Evolutionary conservation across 2,113 vertebrate species (phyloP), one percentile per base, ranked within the genome.

Genomic region (Dendropsophus ebraccatus): DNA sequence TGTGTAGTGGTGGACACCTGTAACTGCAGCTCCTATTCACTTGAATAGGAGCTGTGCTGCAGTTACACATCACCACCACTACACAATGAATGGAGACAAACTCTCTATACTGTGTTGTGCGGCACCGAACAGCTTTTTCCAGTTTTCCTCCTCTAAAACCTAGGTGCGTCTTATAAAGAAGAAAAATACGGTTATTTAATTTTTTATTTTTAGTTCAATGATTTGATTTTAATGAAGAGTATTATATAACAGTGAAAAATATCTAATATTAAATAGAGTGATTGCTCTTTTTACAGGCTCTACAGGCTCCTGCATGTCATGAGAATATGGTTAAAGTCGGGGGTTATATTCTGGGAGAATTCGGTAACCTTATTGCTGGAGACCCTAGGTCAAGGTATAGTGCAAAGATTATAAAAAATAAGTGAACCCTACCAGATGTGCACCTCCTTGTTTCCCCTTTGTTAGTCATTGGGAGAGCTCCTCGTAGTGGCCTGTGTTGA

Each of bases 321-420:
- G 97, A 98, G 92, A 98, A 98, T 92, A 98, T 98, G 97, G 97
- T 98, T 88, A 98, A 98, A 82, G 97, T 98, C 0, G 97, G 97
- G 1, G 97, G 97, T 50, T 98, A 98, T 89, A 98, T 98, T 86
- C 90, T 98, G 65, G 97, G 97, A 58, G 97, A 98, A 89, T 98
- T 98, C 88, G 97, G 97, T 65, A 98, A 98, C 88, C 94, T 98
- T 73, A 98, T 98, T 76, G 97, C 97, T 32, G 97, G 97, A 17
- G 97, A 98, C 82, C 97, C 97, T 7, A 96, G 97, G 2, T 98
- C 97, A 88, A 98, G 97, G 97, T 98, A 88, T 86, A n/a, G 37
- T 30, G 7, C 19, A 32, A 30, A n/a, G n/a, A n/a, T n/a, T n/a
- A n/a, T n/a, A n/a, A n/a, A 21, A 14, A 25, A 47, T 73, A 10